Base-by-base conservation (phyloP, 1,140 invertebrate species). In the Adelges cooleyi region DNA sequence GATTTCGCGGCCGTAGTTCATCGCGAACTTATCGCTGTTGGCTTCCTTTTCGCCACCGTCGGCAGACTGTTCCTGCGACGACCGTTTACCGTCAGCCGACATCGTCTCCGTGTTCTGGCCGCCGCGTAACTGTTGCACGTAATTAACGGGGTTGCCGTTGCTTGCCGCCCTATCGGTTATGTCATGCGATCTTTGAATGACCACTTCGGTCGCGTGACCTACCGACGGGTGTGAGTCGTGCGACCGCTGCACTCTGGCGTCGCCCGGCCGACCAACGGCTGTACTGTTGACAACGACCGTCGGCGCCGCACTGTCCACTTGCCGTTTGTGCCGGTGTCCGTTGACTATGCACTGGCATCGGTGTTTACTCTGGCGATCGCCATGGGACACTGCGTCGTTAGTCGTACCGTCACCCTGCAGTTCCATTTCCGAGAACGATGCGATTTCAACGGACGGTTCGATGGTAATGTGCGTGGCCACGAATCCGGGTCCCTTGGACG, bases 381-480 rank as follows among this genome's bases (percentile, higher is more conserved):
- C 36, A 6, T 40, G 33, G 1, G 53, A 48, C n/a, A 46, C 25
- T 33, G 42, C 9, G 17, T 62, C 25, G 15, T 18, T 33, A 18
- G 11, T 29, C 0, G 56, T 20, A 3, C 42, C 40, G 27, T 62
- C 56, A 2, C 56, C 25, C 11, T 22, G 42, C 25, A 48, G 4
- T 48, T 62, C 42, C n/a, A 25, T 33, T 18, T 62, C 56, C 0
- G 56, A 48, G 10, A 59, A 59, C 36, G 54, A 59, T 18, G 56
- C 56, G 11, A 48, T 62, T 9, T 62, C 38, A 20, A 62, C 10
- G 23, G 56, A 62, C 17, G 56, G 56, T 6, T 48, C 42, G 6
- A 62, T 62, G 11, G 25, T 33, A 5, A 62, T 33, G 23, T 62
- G 56, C 27, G 56, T 33, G 11, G 29, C n/a, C 27, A 48, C 40